A percentile compares a stretch with the other conserved stretches of the same genome.
These are phyloP conservation scores for Pristionchus maxplancki DNA, from an alignment of 2,888 invertebrate genomes.

Conservation along the genomic window DNA sequence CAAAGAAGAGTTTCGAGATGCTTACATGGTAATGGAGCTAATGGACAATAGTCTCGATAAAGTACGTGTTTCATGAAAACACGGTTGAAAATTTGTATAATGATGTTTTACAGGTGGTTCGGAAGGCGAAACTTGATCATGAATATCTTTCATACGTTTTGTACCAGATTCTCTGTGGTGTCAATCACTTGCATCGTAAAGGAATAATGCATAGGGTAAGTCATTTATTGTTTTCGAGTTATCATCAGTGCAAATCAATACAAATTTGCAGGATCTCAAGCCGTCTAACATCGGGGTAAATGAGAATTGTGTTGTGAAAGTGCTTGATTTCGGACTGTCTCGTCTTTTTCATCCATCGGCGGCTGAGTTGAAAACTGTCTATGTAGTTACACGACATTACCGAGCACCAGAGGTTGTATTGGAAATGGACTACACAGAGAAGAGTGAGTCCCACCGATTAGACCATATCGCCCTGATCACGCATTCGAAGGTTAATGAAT, in stretches of 20 bases:
- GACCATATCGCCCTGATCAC: too few species aligned
- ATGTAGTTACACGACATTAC: conserved; percentile 90
- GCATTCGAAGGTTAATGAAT: background rate
- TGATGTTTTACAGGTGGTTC: background rate
- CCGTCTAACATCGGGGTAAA: background rate
- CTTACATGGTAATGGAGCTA: conserved; percentile 5
- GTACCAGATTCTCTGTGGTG: background rate
- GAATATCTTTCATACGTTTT: background rate
- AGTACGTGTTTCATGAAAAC: background rate
- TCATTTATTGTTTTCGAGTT: too few species aligned
- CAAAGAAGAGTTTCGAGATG: background rate
- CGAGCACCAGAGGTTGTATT: conserved; percentile 92
- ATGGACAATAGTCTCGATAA: background rate
- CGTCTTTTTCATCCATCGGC: conserved; percentile 84
- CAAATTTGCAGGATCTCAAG: conserved; percentile 5
- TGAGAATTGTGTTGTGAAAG: conserved; percentile 78
- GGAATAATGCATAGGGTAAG: background rate
- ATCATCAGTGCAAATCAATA: too few species aligned
- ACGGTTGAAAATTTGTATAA: background rate
- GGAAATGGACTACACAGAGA: conserved; percentile 96
- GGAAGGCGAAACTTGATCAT: background rate
- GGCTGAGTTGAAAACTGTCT: conserved; percentile 98
- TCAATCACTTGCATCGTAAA: background rate
- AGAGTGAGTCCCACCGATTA: conserved; percentile 82
- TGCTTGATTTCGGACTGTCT: conserved; percentile 98